Percentiles rank a stretch among this genome's conserved stretches.
Conservation (phyloP, 2,797 vertebrate genomes). For the Enteromius anoplus region DNA sequence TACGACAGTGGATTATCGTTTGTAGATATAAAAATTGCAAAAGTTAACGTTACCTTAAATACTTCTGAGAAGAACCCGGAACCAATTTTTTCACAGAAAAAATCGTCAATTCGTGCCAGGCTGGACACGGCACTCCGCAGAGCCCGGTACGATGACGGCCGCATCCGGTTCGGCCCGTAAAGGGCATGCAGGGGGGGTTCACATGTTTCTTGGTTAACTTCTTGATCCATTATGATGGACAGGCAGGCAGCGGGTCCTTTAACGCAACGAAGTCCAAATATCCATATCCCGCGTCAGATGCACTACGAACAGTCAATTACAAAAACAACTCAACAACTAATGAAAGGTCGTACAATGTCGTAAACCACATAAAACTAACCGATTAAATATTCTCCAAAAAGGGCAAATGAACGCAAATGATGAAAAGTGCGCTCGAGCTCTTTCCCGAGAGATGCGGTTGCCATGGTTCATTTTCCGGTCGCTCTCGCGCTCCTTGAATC, state of each 20-base stretch:
- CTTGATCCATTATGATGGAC: conserved; percentile 68
- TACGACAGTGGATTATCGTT: too few species aligned
- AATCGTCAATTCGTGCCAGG: conserved; percentile 91
- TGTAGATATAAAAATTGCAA: not conserved
- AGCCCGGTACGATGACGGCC: conserved; percentile 89
- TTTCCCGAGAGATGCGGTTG: conserved; percentile 33
- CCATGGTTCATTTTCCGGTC: conserved; percentile 51
- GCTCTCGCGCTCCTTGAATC: not conserved
- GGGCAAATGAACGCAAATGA: not conserved
- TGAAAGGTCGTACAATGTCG: not conserved
- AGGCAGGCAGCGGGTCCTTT: not conserved
- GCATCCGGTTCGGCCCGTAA: conserved; percentile 79
- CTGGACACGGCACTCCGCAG: conserved; percentile 92
- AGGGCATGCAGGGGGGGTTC: conserved; percentile 74
- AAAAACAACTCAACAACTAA: not conserved
- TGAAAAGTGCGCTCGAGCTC: conserved; percentile 7
- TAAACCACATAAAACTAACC: not conserved
- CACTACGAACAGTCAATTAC: not conserved
- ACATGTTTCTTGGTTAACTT: conserved; percentile 68
- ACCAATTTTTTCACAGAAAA: conserved; percentile 95
- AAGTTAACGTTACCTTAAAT: conserved; percentile 91
- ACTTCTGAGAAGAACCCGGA: conserved; percentile 96
- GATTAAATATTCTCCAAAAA: conserved; percentile 22
- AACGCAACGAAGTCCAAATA: conserved; percentile 40
- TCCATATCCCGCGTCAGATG: conserved; percentile 10